These are phyloP conservation scores for Stratiomys singularior DNA, from an alignment of 2,888 invertebrate genomes.

Conservation along the genomic window DNA sequence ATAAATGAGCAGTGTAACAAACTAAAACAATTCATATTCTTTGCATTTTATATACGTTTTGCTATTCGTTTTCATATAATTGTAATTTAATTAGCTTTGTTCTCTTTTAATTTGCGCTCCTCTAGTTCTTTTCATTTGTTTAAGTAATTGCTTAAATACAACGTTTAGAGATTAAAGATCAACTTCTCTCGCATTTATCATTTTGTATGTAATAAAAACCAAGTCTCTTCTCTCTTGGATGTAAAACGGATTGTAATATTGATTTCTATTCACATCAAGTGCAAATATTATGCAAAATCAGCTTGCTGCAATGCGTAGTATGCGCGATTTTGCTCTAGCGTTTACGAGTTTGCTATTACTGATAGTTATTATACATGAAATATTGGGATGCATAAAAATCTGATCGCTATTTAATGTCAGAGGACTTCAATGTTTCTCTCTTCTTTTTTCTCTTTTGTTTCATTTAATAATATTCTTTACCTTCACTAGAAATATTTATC, in stretches of 20 bases:
- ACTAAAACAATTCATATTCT: conserved; percentile 33
- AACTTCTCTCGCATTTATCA: neutral
- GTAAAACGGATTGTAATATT: conserved; percentile 39
- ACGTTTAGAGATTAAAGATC: conserved; percentile 6
- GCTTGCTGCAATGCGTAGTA: neutral
- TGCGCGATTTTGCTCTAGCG: neutral
- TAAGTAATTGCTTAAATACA: conserved; percentile 23
- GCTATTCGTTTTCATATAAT: neutral
- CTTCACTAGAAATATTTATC: neutral
- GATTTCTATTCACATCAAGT: conserved; percentile 13
- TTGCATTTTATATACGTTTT: neutral
- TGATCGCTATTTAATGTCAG: conserved; percentile 33
- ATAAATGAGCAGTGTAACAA: conserved; percentile 15
- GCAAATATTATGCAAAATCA: neutral
- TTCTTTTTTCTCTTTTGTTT: neutral
- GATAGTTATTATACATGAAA: conserved; percentile 21
- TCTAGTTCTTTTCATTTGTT: conserved; percentile 16
- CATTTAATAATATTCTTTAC: conserved; percentile 5
- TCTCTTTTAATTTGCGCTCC: conserved; percentile 6
- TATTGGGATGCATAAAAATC: conserved; percentile 34
- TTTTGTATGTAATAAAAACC: conserved; percentile 41
- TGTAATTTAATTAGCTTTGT: conserved; percentile 17
- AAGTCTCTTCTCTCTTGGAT: conserved; percentile 50
- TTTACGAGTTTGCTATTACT: neutral
- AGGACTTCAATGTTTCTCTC: conserved; percentile 23